Evolutionary conservation across 2,888 invertebrate genomes (phyloP), one percentile per base, ranked within the genome.

Genomic region (Acanthopleura granulata): DNA sequence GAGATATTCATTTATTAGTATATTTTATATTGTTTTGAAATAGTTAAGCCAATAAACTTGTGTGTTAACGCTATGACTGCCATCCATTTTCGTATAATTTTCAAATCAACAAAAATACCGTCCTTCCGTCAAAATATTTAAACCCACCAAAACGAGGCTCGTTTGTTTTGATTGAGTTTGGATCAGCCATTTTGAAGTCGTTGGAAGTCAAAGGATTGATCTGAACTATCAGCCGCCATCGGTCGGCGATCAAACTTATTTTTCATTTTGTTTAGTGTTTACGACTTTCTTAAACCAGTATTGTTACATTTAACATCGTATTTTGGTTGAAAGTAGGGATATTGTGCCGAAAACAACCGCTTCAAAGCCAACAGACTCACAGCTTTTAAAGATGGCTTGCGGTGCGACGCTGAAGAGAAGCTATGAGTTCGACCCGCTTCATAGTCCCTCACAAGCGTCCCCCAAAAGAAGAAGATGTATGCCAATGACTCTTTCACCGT

Each of bases 381-480:
- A n/a, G 40, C n/a, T 16, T 93, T 93, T 40, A n/a, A 78, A 77
- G 66, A 98, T 98, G 98, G 98, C 98, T 93, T 98, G 98, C 93
- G 89, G 88, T 77, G 97, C 97, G 92, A 98, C 98, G 89, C 93
- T 98, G 84, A 98, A 98, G 93, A 94, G 98, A 91, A 95, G 95
- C 91, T 93, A 97, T 90, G 98, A 98, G 91, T 97, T 97, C 94
- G 98, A 98, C 92, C 95, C 97, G 82, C 93, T 94, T 81, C 94
- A 97, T 91, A 95, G 95, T 90, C 91, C 91, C 25, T 79, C 84
- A 12, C 92, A 92, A 78, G 92, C 95, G 88, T 96, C 97, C 77
- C 94, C 95, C 49, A 97, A 97, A 92, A 93, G 97, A 89, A 94
- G 97, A 91, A 94, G 97, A 92, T 97, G 97, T 92, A 94, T 95